These are phyloP conservation scores for Ochropleura leucogaster DNA, from an alignment of 2,888 invertebrate genomes.

Conservation along the genomic window DNA sequence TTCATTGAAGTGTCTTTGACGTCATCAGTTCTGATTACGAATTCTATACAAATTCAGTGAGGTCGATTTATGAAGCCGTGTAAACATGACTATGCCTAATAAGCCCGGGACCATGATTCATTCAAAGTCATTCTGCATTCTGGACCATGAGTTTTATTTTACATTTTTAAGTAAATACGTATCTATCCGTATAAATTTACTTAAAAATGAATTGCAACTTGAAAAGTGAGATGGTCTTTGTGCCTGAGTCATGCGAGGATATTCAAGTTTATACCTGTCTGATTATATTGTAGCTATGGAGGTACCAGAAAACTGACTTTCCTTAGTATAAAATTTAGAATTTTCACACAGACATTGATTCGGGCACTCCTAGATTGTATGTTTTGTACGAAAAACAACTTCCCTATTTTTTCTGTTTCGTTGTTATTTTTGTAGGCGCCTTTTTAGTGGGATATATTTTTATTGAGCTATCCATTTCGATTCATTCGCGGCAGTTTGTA, in stretches of 20 bases:
- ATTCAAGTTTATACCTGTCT: background rate
- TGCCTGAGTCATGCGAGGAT: conserved; percentile 1
- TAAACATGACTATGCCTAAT: conserved; percentile 42
- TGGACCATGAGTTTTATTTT: conserved; percentile 65
- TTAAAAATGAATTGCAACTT: background rate
- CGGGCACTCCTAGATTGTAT: background rate
- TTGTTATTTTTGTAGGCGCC: conserved; percentile 26
- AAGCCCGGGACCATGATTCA: conserved; percentile 32
- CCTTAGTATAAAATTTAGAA: background rate
- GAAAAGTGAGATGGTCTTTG: background rate
- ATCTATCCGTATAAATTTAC: background rate
- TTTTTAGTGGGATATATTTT: conserved; percentile 35
- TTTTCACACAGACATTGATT: background rate
- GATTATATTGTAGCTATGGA: background rate
- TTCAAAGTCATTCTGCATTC: conserved; percentile 71
- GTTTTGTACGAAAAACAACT: conserved; percentile 23
- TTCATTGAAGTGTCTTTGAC: conserved; percentile 8
- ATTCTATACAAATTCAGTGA: conserved; percentile 56
- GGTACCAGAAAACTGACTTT: background rate
- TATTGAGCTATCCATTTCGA: conserved; percentile 49
- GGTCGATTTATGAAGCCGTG: conserved; percentile 44
- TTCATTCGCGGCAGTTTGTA: conserved; percentile 57
- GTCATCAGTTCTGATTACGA: conserved; percentile 32
- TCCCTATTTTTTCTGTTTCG: conserved; percentile 22
- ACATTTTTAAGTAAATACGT: conserved; percentile 69